Evolutionary conservation across 2,888 invertebrate genomes (phyloP).

Genomic region (Bedellia somnulentella): DNA sequence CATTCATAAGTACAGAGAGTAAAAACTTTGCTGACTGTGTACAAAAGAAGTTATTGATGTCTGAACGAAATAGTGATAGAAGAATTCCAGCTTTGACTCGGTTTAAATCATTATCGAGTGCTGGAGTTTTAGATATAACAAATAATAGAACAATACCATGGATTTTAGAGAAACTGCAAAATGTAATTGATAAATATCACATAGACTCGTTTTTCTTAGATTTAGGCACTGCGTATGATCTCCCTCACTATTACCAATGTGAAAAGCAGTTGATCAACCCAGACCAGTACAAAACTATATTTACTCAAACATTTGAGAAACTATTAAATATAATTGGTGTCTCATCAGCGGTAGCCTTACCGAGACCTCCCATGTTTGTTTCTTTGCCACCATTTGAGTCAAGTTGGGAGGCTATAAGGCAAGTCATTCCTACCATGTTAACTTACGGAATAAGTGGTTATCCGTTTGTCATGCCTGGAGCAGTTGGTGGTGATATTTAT

Average conservation of each 20-base stretch:
- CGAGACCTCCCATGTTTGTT: slow-evolving; percentile 83
- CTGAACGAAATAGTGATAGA: slow-evolving; percentile 77
- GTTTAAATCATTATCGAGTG: slow-evolving; percentile 79
- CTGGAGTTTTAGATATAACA: slow-evolving; percentile 85
- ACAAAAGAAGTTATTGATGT: slow-evolving; percentile 70
- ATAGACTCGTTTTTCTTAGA: slow-evolving; percentile 87
- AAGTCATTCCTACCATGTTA: slow-evolving; percentile 84
- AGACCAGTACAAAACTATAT: slow-evolving; percentile 78
- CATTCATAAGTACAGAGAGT: slow-evolving; percentile 87
- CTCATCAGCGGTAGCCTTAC: slow-evolving; percentile 79
- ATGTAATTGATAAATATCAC: slow-evolving; percentile 70
- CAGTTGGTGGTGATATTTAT: slow-evolving; percentile 88
- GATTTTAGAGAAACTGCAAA: slow-evolving; percentile 73
- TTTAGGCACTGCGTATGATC: slow-evolving; percentile 78
- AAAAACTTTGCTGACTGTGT: slow-evolving; percentile 80
- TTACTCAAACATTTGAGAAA: slow-evolving; percentile 66
- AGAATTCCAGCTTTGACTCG: slow-evolving; percentile 81
- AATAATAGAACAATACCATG: slow-evolving; percentile 80
- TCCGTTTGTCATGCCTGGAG: slow-evolving; percentile 90
- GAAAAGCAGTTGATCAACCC: slow-evolving; percentile 74
- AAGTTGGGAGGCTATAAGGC: slow-evolving; percentile 82
- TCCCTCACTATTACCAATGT: slow-evolving; percentile 85
- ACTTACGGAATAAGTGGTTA: slow-evolving; percentile 90
- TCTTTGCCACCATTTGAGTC: slow-evolving; percentile 84
- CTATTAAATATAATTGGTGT: slow-evolving; percentile 75